Evolutionary conservation across 1,140 invertebrate genomes (phyloP).

Genomic region (Pogonomyrmex barbatus): DNA sequence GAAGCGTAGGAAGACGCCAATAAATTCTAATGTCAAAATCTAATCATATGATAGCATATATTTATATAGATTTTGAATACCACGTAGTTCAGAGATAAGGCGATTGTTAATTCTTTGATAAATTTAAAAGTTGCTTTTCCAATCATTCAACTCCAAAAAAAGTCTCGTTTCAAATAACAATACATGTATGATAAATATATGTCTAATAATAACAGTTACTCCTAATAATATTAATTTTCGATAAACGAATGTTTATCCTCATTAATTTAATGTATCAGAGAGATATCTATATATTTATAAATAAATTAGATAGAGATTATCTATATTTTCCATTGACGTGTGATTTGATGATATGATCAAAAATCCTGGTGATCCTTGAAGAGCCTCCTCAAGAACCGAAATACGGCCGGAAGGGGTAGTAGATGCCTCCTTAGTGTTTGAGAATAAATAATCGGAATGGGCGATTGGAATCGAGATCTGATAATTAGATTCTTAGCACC

Average conservation of each 20-base stretch:
- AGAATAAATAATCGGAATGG: conserved; percentile 75
- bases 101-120: too few species aligned
- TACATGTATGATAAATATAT: too few species aligned
- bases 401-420: not conserved
- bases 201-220: not conserved
- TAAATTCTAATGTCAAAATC: too few species aligned
- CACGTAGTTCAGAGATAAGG: too few species aligned
- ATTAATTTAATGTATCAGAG: not conserved
- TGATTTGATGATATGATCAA: not conserved
- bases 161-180: not conserved
- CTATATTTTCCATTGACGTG: not conserved
- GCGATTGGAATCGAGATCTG: conserved; percentile 82
- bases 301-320: too few species aligned
- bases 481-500: conserved; percentile 86
- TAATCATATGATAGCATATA: too few species aligned
- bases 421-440: not conserved
- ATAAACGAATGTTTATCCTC: not conserved
- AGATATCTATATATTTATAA: too few species aligned
- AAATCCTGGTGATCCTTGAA: not conserved
- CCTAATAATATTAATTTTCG: not conserved
- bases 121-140: too few species aligned
- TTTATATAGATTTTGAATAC: too few species aligned
- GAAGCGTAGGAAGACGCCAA: too few species aligned
- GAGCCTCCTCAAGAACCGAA: not conserved
- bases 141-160: not conserved